Evolutionary conservation across 2,113 vertebrate species (phyloP), one percentile per base, ranked within the genome.

Genomic region (Cyprinodon variegatus): DNA sequence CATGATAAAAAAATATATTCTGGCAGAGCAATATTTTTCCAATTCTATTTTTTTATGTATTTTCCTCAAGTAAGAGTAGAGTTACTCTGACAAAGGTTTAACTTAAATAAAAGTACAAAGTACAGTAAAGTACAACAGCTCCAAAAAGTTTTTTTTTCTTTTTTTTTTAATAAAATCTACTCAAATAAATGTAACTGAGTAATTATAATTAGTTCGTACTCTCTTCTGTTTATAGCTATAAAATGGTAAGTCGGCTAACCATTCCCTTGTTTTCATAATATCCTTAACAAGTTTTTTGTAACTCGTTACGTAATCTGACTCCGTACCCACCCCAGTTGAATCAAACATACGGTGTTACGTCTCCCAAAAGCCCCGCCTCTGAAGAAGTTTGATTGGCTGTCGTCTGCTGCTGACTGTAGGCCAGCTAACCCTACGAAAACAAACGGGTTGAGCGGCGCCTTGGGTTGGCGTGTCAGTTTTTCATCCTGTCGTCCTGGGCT

Each of bases 311-410:
- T 86, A 89, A 90, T 70, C 76, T 66, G 64, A 6, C 11, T 43
- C 63, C 2, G 13, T 3, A 14, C 12, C 64, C 20, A 12, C 64
- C 57, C 40, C 11, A 10, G 70, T 65, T 60, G 77, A 61, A 50
- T 85, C 70, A 75, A 72, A 70, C 22, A 70, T 70, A 45, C 46
- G 12, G 20, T n/a, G n/a, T 80, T 82, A 91, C 88, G 93, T 93
- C 92, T 92, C 53, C 85, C 72, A 3, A 36, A 71, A 77, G 86
- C 75, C n/a, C 41, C 64, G n/a, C 22, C 64, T 84, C 70, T 63
- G 64, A 36, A 76, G 82, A 77, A 65, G 74, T 78, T 70, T 77
- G 76, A 63, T 68, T 50, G 53, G 72, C 68, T 76, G 72, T 72
- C 74, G 43, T 15, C 37, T 50, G 76, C 41, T 68, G 77, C 77